Base-by-base conservation (phyloP, 2,113 vertebrate genomes). In the Heptranchias perlo region DNA sequence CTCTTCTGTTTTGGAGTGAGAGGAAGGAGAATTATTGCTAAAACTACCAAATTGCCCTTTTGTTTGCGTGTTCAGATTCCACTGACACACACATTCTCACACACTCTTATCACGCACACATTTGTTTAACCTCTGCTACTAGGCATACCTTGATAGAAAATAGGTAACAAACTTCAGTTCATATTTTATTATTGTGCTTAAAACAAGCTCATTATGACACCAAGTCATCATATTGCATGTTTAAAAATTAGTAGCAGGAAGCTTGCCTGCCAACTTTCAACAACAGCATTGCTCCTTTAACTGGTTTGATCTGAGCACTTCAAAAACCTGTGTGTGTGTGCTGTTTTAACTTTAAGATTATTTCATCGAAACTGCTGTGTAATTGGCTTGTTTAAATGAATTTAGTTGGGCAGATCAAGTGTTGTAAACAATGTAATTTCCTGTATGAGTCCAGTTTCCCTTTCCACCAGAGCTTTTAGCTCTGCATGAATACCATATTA, bases 391-490 rank as follows among this genome's bases (percentile, higher is more conserved):
- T 39, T 65, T 65, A 94, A 94, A 47, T 67, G 52, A 91, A 94
- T 94, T 94, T 94, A 91, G 49, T 4, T 94, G 92, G 62, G 18
- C 87, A 47, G 64, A 64, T 94, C 61, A 94, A 65, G 44, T 65
- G 61, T 64, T 64, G 10, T 64, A 44, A 94, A 67, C 23, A 94
- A 67, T 94, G 92, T 94, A 49, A 65, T 67, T 64, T 94, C 61
- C 92, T 65, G 62, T 31, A 28, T 47, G 91, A 65, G 8, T 94
- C 0, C n/a, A 94, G 39, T 67, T 65, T 94, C 44, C n/a, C 92
- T 94, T 65, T 94, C 61, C 39, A 44, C n/a, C 10, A 94, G 61
- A 47, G 92, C 92, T 47, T 94, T 64, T 39, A 65, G 92, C 62
- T 65, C 7, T 65, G 35, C 92, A 18, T 69, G 31, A 49, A 95